Evolutionary conservation across 2,113 vertebrate genomes (phyloP), one percentile per base, ranked within the genome.

Genomic region (Australoheros scitulus): DNA sequence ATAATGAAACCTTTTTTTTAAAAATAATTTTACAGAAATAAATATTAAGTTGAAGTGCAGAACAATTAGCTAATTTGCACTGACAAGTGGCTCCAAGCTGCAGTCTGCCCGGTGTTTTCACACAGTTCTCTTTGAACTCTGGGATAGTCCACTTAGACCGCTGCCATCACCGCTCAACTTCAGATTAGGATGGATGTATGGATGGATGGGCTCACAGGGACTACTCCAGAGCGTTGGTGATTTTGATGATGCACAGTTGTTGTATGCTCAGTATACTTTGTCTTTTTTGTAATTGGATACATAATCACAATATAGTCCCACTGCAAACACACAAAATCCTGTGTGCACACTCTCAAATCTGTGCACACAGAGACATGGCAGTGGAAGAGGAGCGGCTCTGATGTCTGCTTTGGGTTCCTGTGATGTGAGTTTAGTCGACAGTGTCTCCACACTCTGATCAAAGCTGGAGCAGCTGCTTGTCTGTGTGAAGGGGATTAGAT

Each of bases 21-120:
- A n/a, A n/a, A n/a, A 63, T 22, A 60, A 14, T 59, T 38, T 60
- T 43, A n/a, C 1, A 61, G 20, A 79, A 74, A 75, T 15, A 74
- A 65, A 77, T 52, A 34, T 52, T 38, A 36, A 72, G 68, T 84
- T 63, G 32, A 18, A 47, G 26, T 77, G 60, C 59, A 76, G 75
- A 61, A 86, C 78, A 89, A 82, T 89, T 82, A 86, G 20, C 26
- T 87, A 74, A 90, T 77, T 55, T 75, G 15, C 60, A 84, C 61
- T 52, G 80, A 90, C 78, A 81, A 80, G 78, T 22, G 63, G 65
- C 79, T 61, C 70, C 6, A 41, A 80, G 79, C 57, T 57, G 11
- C 81, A 75, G 76, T 43, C 74, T 56, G 63, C 58, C 13, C 52
- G 1, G 18, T 80, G 72, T 85, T 80, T 84, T 80, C 76, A 55